Conservation (phyloP, 2,797 vertebrate species). For the Propithecus deckenii region DNA sequence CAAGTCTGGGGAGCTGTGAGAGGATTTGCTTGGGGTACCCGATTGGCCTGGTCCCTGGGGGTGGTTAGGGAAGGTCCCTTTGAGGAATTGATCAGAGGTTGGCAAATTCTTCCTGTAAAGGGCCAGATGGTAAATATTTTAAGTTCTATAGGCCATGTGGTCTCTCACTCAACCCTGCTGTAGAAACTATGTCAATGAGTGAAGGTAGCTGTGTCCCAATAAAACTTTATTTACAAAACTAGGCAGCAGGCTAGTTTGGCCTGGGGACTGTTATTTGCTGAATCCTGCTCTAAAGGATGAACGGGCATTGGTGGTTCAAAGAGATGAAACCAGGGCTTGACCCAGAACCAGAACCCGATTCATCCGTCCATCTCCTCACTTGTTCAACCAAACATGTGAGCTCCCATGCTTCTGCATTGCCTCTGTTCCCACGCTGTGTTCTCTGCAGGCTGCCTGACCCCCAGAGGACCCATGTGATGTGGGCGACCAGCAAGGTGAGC, state of each 20-base stretch:
- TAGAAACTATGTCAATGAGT: neutral
- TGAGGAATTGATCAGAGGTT: neutral
- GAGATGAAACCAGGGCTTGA: neutral
- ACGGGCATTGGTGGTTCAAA: neutral
- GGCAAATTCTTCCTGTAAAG: neutral
- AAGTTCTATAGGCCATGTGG: neutral
- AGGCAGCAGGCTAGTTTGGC: neutral
- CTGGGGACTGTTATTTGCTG: neutral
- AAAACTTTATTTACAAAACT: neutral
- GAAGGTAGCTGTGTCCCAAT: neutral
- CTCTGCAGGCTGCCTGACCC: constrained; percentile 94
- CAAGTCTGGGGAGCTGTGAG: neutral
- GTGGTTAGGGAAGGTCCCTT: neutral
- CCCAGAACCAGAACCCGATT: neutral
- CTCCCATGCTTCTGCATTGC: fast-evolving
- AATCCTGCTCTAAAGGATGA: neutral
- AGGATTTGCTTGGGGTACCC: neutral
- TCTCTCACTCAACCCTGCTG: neutral
- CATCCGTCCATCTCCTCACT: no score
- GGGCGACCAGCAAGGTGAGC: constrained; percentile 95
- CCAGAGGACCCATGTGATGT: constrained; percentile 96
- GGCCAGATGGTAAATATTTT: neutral
- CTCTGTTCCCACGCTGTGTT: constrained; percentile 28
- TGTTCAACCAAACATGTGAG: fast-evolving
- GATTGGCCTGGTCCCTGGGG: neutral